These are phyloP conservation scores for Neoascia interrupta DNA, from an alignment of 2,888 invertebrate genomes.

Conservation along the genomic window DNA sequence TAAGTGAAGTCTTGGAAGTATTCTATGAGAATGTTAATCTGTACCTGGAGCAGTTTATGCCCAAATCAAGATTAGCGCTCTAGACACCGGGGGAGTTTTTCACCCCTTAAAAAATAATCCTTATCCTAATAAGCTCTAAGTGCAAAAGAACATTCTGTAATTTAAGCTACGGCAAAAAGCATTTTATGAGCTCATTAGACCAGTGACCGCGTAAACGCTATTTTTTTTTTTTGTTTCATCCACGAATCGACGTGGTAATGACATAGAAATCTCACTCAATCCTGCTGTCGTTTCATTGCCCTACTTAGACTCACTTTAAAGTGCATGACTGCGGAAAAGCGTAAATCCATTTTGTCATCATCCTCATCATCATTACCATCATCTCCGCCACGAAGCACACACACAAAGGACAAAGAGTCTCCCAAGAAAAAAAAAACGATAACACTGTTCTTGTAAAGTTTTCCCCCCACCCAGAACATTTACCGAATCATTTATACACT, in stretches of 20 bases:
- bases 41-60: no score
- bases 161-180: no score
- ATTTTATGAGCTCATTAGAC: no score
- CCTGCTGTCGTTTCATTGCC: slow-evolving; percentile 2
- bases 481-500: slow-evolving; percentile 22
- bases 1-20: slow-evolving; percentile 5
- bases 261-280: slow-evolving; percentile 8
- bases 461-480: slow-evolving; percentile 6
- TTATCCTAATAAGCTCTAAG: no score
- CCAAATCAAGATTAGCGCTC: no score
- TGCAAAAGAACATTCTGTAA: no score
- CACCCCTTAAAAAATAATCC: no score
- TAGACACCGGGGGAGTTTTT: no score
- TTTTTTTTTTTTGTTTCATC: no score
- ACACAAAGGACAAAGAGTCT: not conserved
- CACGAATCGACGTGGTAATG: not conserved
- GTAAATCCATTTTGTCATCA: slow-evolving; percentile 47
- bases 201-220: no score
- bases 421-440: slow-evolving; percentile 2
- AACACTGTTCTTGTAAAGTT: slow-evolving; percentile 18
- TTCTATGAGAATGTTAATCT: no score
- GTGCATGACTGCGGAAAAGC: slow-evolving; percentile 21
- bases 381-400: not conserved
- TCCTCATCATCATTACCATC: slow-evolving; percentile 20
- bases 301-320: slow-evolving; percentile 10